Conservation (phyloP, 2,888 invertebrate species). For the Heliconius sara region DNA sequence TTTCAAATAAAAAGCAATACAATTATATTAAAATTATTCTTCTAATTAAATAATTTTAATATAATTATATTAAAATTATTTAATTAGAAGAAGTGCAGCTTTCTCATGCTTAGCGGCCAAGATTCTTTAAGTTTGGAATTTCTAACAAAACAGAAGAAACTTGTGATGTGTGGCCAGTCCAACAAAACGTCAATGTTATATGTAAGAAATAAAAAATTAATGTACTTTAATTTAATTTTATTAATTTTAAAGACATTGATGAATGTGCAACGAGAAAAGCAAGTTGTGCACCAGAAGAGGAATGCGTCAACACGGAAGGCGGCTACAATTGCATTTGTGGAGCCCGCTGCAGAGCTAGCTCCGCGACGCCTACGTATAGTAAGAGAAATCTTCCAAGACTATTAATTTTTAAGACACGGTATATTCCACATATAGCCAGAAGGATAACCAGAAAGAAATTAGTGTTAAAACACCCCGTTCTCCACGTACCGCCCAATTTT, state of each 20-base stretch:
- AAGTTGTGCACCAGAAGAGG: constrained; percentile 67
- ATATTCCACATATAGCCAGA: too few relatives aligned
- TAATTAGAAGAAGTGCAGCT: too few relatives aligned
- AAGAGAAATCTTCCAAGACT: neutral
- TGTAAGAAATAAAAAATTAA: neutral
- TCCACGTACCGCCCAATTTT: neutral
- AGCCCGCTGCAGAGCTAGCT: constrained; percentile 57
- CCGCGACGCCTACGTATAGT: constrained; percentile 56
- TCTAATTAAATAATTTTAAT: too few relatives aligned
- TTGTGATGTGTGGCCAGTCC: too few relatives aligned
- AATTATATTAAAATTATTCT: too few relatives aligned
- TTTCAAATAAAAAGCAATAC: too few relatives aligned
- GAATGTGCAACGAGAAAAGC: constrained; percentile 86
- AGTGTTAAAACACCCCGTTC: neutral
- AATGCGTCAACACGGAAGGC: constrained; percentile 91
- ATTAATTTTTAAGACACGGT: neutral
- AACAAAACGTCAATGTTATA: too few relatives aligned
- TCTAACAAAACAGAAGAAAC: too few relatives aligned
- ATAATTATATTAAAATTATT: too few relatives aligned
- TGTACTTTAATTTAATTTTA: neutral
- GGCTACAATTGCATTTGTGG: constrained; percentile 87
- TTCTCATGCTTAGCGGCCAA: too few relatives aligned
- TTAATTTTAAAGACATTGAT: constrained; percentile 87
- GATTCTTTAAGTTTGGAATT: too few relatives aligned
- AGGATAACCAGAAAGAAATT: too few relatives aligned